Base-by-base conservation (phyloP, 2,888 invertebrate species). In the Paralinhomoeus sp. region DNA sequence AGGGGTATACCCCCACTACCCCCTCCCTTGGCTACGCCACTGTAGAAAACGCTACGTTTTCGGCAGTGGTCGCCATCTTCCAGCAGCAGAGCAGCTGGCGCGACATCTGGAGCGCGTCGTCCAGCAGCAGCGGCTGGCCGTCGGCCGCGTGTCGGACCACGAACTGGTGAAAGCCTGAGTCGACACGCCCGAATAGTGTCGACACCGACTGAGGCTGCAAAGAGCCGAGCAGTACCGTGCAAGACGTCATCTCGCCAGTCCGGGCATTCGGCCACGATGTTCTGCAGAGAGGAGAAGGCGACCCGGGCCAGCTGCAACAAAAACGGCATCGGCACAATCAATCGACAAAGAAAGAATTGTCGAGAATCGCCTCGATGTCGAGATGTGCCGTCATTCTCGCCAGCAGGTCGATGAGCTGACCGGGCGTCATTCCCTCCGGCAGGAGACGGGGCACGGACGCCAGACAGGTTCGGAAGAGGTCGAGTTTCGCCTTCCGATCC, bases 221-320 rank as follows among this genome's bases (percentile, higher is more conserved):
- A n/a, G n/a, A n/a, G n/a, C n/a, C n/a, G n/a, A n/a, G n/a, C n/a
- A n/a, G 12, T 7, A 70, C 71, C 71, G 53, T 70, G 65, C 37
- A 97, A 72, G 24, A 93, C 89, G 62, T 91, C 89, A 62, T 87
- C 85, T 53, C 93, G 71, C 93, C 93, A 97, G 58, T 87, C 84
- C 21, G 87, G 80, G 63, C 93, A 91, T 65, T 97, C 93, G 35
- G 82, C 75, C 24, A 93, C 81, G 24, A 97, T 71, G 40, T 87
- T 91, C 67, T 93, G 91, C 18, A 61, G 52, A 2, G 61, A 56
- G 38, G 57, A 51, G 18, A 50, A 57, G 5, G 59, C 53, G 47
- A 59, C 51, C 33, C 52, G 83, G 24, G 87, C 73, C 43, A 99
- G 69, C 66, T n/a, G n/a, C n/a, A n/a, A n/a, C n/a, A n/a, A n/a